phyloP scores from a whole-genome alignment of 2,888 invertebrate genomes.

The Ariolimax columbianus region DNA sequence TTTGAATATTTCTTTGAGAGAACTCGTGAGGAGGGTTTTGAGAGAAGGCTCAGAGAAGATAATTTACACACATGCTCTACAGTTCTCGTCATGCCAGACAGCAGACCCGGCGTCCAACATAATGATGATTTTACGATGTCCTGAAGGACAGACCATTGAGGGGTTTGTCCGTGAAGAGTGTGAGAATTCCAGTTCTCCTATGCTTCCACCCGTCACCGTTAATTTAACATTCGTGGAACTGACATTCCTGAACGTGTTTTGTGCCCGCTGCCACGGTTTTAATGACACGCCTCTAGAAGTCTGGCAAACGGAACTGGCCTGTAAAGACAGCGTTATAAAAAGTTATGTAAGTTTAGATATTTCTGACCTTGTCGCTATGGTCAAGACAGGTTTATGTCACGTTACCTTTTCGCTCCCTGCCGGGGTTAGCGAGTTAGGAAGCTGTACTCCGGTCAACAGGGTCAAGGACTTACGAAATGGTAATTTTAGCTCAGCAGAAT shows the following conservation, averaged over 20 bases:
- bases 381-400: neutral
- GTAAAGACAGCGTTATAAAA: neutral
- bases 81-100: neutral
- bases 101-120: neutral
- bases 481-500: neutral
- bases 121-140: neutral
- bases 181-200: neutral
- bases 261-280: constrained; percentile 29
- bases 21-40: too few relatives aligned
- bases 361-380: neutral
- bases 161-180: neutral
- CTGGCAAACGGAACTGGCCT: neutral
- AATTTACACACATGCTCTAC: neutral
- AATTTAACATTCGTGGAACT: neutral
- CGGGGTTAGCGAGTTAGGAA: neutral
- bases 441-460: neutral
- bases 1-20: neutral
- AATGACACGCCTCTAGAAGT: neutral
- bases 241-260: constrained; percentile 16
- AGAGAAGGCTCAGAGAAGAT: neutral
- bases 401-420: neutral
- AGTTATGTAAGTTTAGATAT: neutral
- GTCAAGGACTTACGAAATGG: too few relatives aligned
- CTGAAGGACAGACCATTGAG: neutral
- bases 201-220: constrained; percentile 18